A percentile compares a stretch with the other conserved stretches of the same genome.
Evolutionary conservation across 2,113 vertebrate species (phyloP).

Genomic region (Dolichotis patagonum): DNA sequence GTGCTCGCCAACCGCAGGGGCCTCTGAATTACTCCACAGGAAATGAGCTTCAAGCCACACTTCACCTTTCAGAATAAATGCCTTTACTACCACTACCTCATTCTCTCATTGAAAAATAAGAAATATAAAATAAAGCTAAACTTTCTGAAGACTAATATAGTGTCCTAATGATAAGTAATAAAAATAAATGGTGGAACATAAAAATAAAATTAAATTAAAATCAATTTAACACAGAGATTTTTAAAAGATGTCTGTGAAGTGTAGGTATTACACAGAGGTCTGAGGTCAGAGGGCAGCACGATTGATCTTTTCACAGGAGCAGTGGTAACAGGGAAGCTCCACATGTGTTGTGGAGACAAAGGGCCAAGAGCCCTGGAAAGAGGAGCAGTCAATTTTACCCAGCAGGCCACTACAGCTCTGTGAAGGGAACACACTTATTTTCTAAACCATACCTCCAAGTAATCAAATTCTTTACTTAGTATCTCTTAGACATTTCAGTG

Average conservation of each 20-base stretch:
- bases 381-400: not conserved
- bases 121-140: not conserved
- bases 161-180: not conserved
- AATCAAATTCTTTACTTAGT: not conserved
- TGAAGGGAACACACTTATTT: not conserved
- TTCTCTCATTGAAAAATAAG: conserved; percentile 31
- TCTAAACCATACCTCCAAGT: not conserved
- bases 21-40: conserved; percentile 45
- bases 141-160: not conserved
- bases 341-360: not conserved
- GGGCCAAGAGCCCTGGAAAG: not conserved
- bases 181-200: not conserved
- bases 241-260: not conserved
- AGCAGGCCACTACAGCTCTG: not conserved
- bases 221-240: not conserved
- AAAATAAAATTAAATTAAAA: conserved; percentile 23
- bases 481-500: not conserved
- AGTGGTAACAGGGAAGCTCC: not conserved
- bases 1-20: not conserved
- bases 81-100: not conserved
- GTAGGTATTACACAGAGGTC: not conserved
- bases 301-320: not conserved
- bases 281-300: not conserved
- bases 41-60: conserved; percentile 32
- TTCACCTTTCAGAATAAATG: conserved; percentile 28